phyloP scores from a whole-genome alignment of 2,113 vertebrate genomes.

The Cheilinus undulatus region DNA sequence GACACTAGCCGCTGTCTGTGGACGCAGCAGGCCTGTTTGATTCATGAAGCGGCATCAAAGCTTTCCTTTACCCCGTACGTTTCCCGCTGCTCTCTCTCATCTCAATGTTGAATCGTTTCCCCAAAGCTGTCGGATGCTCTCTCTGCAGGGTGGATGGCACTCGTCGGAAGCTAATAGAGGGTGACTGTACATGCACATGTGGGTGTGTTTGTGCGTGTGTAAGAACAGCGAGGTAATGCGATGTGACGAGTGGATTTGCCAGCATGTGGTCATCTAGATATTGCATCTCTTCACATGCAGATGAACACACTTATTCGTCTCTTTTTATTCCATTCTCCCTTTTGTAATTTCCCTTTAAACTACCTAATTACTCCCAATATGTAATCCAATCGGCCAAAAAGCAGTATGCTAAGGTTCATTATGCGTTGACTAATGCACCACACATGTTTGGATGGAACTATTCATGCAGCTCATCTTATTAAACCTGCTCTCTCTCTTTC shows the following conservation, averaged over 20 bases:
- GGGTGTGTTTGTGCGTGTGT: conserved; percentile 18
- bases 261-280: conserved; percentile 54
- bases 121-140: conserved; percentile 45
- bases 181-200: conserved; percentile 49
- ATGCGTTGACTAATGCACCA: conserved; percentile 65
- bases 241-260: conserved; percentile 64
- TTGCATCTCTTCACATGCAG: conserved; percentile 26
- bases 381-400: conserved; percentile 60
- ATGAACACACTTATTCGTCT: conserved; percentile 9
- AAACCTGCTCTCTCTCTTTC: conserved; percentile 56
- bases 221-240: conserved; percentile 51
- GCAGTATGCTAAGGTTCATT: conserved; percentile 64
- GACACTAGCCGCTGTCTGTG: conserved; percentile 37
- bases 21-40: conserved; percentile 61
- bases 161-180: conserved; percentile 66
- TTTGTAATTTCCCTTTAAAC: conserved; percentile 32
- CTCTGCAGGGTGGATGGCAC: conserved; percentile 59
- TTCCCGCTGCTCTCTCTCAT: conserved; percentile 58
- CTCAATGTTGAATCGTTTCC: conserved; percentile 53
- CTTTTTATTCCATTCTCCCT: conserved; percentile 24
- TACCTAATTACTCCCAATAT: conserved; percentile 61
- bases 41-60: conserved; percentile 62
- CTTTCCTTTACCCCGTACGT: conserved; percentile 42
- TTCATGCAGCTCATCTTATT: conserved; percentile 77
- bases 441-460: conserved; percentile 67